Base-by-base conservation (phyloP, 2,888 invertebrate genomes). In the Amorpha juglandis region DNA sequence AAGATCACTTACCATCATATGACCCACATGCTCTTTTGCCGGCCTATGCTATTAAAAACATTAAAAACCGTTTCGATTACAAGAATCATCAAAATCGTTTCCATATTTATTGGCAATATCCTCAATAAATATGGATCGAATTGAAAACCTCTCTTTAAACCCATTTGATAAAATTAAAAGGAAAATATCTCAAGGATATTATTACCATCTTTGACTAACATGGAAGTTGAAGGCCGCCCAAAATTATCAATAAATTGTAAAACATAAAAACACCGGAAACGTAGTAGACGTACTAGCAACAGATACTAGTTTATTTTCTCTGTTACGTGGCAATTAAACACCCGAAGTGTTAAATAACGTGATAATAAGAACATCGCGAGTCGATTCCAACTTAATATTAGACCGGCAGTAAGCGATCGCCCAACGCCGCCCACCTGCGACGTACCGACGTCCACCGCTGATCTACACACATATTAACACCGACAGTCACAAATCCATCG, bases 401-500 rank as follows among this genome's bases (percentile, higher is more conserved):
- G 38, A 16, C 1, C 35, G 45, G 45, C 71, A 84, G 84, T 71
- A 80, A 81, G 64, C 74, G 78, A 68, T 85, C 85, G 81, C 71
- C 21, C 51, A 64, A 45, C 50, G 51, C 85, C 89, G 87, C 91
- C 91, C 89, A 89, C 89, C 83, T 82, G 76, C 74, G 71, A 77
- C 71, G 74, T 69, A 67, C 69, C 77, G 33, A 76, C 79, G 75
- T 70, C 71, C 68, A 71, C 68, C 74, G 74, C 66, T 73, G 78
- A 85, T 84, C 84, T 87, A 88, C 84, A 73, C 80, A 74, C 79
- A 81, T 79, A 89, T 89, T 88, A 84, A 85, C 86, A 84, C 75
- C 79, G 75, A 82, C 81, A 83, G 78, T 81, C 77, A 90, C 92
- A 92, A 91, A 92, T 92, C 91, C 87, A 87, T 92, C 91, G 88